A percentile compares a stretch with the other conserved stretches of the same genome.
These are phyloP conservation scores for Paramuricea clavata DNA, from an alignment of 92 coral and sea anemone genomes.

Conservation along the genomic window DNA sequence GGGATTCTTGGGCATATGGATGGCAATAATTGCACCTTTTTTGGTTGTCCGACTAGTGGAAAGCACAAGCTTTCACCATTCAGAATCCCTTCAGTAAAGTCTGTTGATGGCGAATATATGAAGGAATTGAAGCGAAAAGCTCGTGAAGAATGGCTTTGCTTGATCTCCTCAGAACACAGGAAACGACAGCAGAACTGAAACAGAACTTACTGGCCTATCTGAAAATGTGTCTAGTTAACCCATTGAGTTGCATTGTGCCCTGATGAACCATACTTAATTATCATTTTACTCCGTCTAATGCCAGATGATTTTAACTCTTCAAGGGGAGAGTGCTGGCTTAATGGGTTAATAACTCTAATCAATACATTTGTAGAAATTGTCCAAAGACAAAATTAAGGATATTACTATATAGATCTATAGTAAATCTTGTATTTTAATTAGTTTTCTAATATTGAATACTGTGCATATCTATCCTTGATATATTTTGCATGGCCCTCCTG, in stretches of 20 bases:
- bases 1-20: background rate
- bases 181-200: constrained; percentile 8
- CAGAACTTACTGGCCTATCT: background rate
- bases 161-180: background rate
- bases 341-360: no score
- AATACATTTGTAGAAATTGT: no score
- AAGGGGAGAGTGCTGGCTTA: no score
- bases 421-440: no score
- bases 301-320: no score
- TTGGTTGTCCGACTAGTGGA: constrained; percentile 14
- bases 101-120: background rate
- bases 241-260: constrained; percentile 14
- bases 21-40: constrained; percentile 12
- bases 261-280: background rate
- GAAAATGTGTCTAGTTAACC: no score
- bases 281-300: no score
- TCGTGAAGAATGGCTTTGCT: constrained; percentile 18
- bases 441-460: no score
- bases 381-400: no score
- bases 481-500: no score
- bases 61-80: background rate
- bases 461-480: no score
- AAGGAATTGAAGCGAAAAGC: constrained; percentile 10
- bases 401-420: no score
- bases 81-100: background rate